A percentile compares a stretch with the other conserved stretches of the same genome.
Conservation (phyloP, 2,888 invertebrate species). For the Stenolophus ochropezus region DNA sequence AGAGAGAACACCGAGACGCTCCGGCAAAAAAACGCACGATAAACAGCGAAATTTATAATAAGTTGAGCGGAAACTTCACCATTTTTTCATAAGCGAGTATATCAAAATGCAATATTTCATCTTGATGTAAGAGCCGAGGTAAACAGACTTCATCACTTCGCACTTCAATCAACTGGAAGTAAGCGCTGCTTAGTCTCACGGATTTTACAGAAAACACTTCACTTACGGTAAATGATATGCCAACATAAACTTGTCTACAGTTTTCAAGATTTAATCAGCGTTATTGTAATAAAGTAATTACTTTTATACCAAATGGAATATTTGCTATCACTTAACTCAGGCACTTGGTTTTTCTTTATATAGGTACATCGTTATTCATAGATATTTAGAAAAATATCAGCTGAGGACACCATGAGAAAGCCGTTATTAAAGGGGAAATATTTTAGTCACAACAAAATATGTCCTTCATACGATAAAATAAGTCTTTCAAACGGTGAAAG, state of each 20-base stretch:
- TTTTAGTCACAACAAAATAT: too few relatives aligned
- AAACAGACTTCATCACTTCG: not conserved
- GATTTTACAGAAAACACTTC: not conserved
- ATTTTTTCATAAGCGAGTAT: slow-evolving; percentile 28
- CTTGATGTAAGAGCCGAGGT: slow-evolving; percentile 5
- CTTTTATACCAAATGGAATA: too few relatives aligned
- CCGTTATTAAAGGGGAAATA: too few relatives aligned
- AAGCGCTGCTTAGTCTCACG: not conserved
- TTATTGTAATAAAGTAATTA: too few relatives aligned
- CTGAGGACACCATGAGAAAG: too few relatives aligned
- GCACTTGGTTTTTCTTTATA: too few relatives aligned
- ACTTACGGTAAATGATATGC: not conserved
- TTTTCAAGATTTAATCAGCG: too few relatives aligned
- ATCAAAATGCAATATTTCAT: slow-evolving; percentile 33
- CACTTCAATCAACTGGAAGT: not conserved
- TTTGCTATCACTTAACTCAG: too few relatives aligned
- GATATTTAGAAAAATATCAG: too few relatives aligned
- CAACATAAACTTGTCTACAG: not conserved
- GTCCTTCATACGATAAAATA: too few relatives aligned
- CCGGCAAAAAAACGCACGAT: slow-evolving; percentile 20
- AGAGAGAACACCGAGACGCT: slow-evolving; percentile 6
- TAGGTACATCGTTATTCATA: too few relatives aligned
- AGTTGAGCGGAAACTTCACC: slow-evolving; percentile 21
- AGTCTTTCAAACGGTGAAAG: too few relatives aligned
- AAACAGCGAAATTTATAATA: slow-evolving; percentile 37